Percentiles rank a stretch among this genome's conserved stretches.
Conservation (phyloP, 2,888 invertebrate genomes). For the Tridacna crocea region DNA sequence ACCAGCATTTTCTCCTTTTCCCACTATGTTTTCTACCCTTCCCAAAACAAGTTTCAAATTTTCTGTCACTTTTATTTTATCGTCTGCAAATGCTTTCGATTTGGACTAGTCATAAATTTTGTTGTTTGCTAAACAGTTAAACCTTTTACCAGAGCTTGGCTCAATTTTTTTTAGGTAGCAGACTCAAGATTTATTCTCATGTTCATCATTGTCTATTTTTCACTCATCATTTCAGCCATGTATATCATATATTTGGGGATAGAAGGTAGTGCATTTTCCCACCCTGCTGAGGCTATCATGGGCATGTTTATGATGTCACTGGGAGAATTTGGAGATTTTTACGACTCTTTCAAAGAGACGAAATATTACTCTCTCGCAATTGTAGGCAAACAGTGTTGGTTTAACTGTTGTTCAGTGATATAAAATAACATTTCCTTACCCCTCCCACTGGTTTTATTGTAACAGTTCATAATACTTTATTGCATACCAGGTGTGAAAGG, state of each 20-base stretch:
- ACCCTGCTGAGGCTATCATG: constrained; percentile 97
- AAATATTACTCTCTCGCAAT: constrained; percentile 93
- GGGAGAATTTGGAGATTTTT: constrained; percentile 98
- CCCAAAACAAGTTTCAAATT: too few species aligned
- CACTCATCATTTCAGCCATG: constrained; percentile 80
- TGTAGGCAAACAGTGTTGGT: constrained; percentile 85
- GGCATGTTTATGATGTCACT: constrained; percentile 99
- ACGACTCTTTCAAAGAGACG: constrained; percentile 94
- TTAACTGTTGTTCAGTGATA: constrained; percentile 26
- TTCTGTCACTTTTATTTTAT: too few species aligned
- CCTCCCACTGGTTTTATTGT: constrained; percentile 21
- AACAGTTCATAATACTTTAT: constrained; percentile 9
- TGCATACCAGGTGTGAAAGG: constrained; percentile 6
- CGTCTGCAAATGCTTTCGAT: too few species aligned
- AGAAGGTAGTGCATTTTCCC: constrained; percentile 83
- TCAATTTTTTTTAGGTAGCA: too few species aligned
- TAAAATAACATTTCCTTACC: constrained; percentile 7
- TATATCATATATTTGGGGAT: constrained; percentile 83
- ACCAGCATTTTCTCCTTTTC: too few species aligned
- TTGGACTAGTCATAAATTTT: too few species aligned
- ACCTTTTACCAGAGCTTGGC: too few species aligned
- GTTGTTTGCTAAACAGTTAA: too few species aligned
- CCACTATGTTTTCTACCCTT: too few species aligned
- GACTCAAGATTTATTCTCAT: too few species aligned
- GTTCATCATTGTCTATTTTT: neutral